Percentiles rank a stretch among this genome's conserved stretches.
Evolutionary conservation across 2,113 vertebrate genomes (phyloP).

Genomic region (Daphoenositta chrysoptera): DNA sequence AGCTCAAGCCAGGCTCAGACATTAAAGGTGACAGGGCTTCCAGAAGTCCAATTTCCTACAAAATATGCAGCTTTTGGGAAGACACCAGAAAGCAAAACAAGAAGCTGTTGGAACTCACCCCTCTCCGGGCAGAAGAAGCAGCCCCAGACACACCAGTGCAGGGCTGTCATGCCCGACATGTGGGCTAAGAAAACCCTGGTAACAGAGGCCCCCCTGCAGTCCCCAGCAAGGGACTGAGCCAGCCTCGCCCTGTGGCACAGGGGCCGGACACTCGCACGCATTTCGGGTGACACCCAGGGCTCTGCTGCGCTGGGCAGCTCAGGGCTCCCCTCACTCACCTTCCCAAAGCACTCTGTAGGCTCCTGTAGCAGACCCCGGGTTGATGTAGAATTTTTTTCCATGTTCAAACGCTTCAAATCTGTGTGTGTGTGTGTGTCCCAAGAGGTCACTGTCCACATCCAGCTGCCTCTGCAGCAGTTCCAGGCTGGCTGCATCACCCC

Average conservation of each 20-base stretch:
- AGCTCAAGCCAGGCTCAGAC: background rate
- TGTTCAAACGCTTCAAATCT: constrained; percentile 94
- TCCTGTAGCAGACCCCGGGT: constrained; percentile 89
- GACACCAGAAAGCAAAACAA: background rate
- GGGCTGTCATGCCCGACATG: accelerated
- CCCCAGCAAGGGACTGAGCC: accelerated
- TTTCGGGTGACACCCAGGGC: accelerated
- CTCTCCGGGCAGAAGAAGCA: background rate
- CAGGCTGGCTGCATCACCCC: constrained; percentile 90
- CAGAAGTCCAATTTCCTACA: background rate
- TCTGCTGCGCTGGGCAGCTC: background rate
- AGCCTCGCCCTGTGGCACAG: accelerated
- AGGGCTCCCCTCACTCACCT: constrained; percentile 67
- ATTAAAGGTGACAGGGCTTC: background rate
- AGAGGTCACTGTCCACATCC: constrained; percentile 93
- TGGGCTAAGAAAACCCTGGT: background rate
- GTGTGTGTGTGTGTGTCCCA: constrained; percentile 91
- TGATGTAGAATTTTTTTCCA: constrained; percentile 94
- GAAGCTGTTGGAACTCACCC: background rate
- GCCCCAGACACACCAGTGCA: background rate
- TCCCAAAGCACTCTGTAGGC: constrained; percentile 90
- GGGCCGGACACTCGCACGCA: accelerated
- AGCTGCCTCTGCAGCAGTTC: constrained; percentile 91
- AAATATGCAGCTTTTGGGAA: background rate
- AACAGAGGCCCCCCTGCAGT: accelerated